phyloP scores from a whole-genome alignment of 2,888 invertebrate species.

The Halictus quadricinctus region DNA sequence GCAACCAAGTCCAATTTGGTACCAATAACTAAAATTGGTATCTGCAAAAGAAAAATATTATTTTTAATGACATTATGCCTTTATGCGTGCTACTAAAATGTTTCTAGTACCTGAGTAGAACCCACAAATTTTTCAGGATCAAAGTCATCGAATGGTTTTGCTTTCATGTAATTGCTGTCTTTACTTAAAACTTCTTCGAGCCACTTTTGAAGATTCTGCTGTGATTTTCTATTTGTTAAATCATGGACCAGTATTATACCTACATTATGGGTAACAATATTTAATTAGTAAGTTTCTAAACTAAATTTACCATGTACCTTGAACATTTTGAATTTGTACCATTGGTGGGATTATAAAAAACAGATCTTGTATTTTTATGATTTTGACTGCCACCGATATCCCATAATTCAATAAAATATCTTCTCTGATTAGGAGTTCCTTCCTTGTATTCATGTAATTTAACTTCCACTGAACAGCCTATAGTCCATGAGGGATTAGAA shows the following conservation, averaged over 20 bases:
- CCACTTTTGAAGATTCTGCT: slow-evolving; percentile 96
- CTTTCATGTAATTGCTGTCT: slow-evolving; percentile 83
- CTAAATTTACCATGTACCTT: not conserved
- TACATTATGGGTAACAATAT: slow-evolving; percentile 75
- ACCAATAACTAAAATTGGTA: slow-evolving; percentile 97
- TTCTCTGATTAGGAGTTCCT: slow-evolving; percentile 94
- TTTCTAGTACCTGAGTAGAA: slow-evolving; percentile 86
- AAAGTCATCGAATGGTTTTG: slow-evolving; percentile 86
- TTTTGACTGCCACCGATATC: slow-evolving; percentile 97
- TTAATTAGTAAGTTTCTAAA: slow-evolving; percentile 16
- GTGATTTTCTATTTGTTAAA: slow-evolving; percentile 97
- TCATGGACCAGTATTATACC: slow-evolving; percentile 98
- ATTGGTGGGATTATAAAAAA: slow-evolving; percentile 97
- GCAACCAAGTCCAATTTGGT: slow-evolving; percentile 95
- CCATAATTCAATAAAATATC: slow-evolving; percentile 97
- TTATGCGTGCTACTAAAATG: not conserved
- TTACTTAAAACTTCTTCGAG: slow-evolving; percentile 93
- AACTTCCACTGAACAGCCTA: slow-evolving; percentile 97
- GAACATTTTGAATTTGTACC: slow-evolving; percentile 84
- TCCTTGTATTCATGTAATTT: slow-evolving; percentile 97
- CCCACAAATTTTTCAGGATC: slow-evolving; percentile 94
- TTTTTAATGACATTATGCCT: not conserved
- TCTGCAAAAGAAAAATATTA: slow-evolving; percentile 83
- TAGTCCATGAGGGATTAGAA: slow-evolving; percentile 95
- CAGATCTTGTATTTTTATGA: slow-evolving; percentile 95